A percentile compares a stretch with the other conserved stretches of the same genome.
phyloP scores from a whole-genome alignment of 2,113 vertebrate species.

The Carassius carassius region DNA sequence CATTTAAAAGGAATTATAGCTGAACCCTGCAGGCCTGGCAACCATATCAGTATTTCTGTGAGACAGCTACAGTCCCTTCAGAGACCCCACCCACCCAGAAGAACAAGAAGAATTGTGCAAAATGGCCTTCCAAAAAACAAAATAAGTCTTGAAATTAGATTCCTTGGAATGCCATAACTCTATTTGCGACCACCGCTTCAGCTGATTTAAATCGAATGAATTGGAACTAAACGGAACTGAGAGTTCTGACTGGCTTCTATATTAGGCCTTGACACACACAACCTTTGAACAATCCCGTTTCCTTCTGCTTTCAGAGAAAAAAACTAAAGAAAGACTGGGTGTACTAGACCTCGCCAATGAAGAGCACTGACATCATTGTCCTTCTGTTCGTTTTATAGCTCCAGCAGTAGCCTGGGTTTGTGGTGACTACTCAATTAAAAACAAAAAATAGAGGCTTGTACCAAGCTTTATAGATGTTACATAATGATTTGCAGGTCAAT shows the following conservation, averaged over 20 bases:
- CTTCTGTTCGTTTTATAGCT: background rate
- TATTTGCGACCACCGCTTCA: background rate
- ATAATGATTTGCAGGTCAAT: background rate
- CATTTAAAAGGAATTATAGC: slow-evolving; percentile 50
- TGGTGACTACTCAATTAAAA: background rate
- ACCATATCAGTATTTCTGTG: slow-evolving; percentile 41
- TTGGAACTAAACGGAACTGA: slow-evolving; percentile 21
- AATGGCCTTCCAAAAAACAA: background rate
- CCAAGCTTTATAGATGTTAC: background rate
- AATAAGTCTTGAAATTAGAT: background rate
- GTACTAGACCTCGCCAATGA: background rate
- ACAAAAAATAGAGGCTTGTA: background rate
- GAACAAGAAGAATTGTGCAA: background rate
- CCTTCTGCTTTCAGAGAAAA: slow-evolving; percentile 23
- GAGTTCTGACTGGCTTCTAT: slow-evolving; percentile 18
- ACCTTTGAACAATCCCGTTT: background rate
- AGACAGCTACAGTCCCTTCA: slow-evolving; percentile 34
- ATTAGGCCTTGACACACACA: background rate
- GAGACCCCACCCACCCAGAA: slow-evolving; percentile 13
- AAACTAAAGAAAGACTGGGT: background rate
- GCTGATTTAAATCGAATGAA: slow-evolving; percentile 22
- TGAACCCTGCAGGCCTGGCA: slow-evolving; percentile 45
- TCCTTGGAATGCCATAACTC: background rate
- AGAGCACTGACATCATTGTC: background rate
- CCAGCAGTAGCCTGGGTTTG: background rate